Evolutionary conservation across 2,888 invertebrate species (phyloP).

Genomic region (Nasonovia ribisnigri): DNA sequence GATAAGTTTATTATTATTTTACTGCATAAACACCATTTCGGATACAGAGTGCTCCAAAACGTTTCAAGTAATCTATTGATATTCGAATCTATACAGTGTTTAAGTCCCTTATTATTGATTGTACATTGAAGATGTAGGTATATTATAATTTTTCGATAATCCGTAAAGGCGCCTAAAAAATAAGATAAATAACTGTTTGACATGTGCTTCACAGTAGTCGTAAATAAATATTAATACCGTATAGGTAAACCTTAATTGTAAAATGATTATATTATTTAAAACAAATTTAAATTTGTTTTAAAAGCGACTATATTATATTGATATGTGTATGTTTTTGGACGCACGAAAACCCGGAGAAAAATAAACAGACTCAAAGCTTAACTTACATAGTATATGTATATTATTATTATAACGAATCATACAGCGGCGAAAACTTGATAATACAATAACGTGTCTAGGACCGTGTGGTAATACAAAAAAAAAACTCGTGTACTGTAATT

Average conservation of each 20-base stretch:
- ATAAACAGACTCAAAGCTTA: neutral
- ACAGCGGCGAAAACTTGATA: neutral
- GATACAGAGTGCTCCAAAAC: neutral
- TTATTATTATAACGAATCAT: neutral
- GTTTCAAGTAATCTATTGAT: neutral
- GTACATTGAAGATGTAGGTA: neutral
- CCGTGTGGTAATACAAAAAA: neutral
- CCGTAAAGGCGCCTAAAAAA: neutral
- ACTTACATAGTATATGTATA: neutral
- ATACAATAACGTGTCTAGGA: neutral
- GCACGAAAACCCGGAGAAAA: neutral
- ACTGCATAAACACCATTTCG: neutral
- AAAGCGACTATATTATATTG: neutral
- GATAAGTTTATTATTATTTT: neutral
- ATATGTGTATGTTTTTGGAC: neutral
- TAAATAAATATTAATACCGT: too few relatives aligned
- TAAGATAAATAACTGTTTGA: neutral
- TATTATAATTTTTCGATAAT: neutral
- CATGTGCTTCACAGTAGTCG: too few relatives aligned
- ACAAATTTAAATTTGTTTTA: neutral
- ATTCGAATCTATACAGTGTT: neutral
- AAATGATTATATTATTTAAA: too few relatives aligned
- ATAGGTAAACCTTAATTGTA: too few relatives aligned
- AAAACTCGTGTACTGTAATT: neutral
- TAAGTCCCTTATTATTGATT: neutral